These are phyloP conservation scores for Orthonychiurus folsomi DNA, from an alignment of 2,888 invertebrate genomes.

Conservation along the genomic window DNA sequence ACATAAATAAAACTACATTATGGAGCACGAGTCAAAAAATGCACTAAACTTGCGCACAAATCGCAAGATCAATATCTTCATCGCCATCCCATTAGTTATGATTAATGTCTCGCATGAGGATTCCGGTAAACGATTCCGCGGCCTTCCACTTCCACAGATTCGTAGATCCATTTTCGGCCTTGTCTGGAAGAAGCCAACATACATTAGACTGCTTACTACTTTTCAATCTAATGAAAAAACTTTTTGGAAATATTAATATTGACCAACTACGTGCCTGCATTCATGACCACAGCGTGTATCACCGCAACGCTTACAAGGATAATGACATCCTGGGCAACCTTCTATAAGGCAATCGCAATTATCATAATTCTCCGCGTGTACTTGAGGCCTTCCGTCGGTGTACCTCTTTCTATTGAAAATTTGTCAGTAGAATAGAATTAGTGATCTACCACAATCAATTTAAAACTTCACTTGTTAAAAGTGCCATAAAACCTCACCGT, in stretches of 20 bases:
- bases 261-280: constrained; percentile 53
- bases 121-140: background rate
- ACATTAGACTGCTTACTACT: background rate
- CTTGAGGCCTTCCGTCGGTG: constrained; percentile 18
- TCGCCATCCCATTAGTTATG: too few relatives aligned
- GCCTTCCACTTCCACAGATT: constrained; percentile 62
- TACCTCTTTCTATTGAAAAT: constrained; percentile 21
- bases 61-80: too few relatives aligned
- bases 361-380: constrained; percentile 46
- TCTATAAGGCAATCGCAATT: constrained; percentile 75
- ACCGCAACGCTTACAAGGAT: constrained; percentile 62
- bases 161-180: constrained; percentile 68
- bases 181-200: constrained; percentile 50
- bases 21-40: too few relatives aligned
- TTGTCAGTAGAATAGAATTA: constrained; percentile 2
- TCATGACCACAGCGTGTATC: constrained; percentile 71
- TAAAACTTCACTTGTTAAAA: background rate
- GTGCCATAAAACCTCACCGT: background rate
- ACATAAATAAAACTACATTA: too few relatives aligned
- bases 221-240: too few relatives aligned
- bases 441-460: background rate
- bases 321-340: constrained; percentile 75
- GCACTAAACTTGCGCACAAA: too few relatives aligned
- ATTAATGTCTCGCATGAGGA: too few relatives aligned
- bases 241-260: background rate